Evolutionary conservation across 2,888 invertebrate species (phyloP).

Genomic region (Rhorus exstirpatorius): DNA sequence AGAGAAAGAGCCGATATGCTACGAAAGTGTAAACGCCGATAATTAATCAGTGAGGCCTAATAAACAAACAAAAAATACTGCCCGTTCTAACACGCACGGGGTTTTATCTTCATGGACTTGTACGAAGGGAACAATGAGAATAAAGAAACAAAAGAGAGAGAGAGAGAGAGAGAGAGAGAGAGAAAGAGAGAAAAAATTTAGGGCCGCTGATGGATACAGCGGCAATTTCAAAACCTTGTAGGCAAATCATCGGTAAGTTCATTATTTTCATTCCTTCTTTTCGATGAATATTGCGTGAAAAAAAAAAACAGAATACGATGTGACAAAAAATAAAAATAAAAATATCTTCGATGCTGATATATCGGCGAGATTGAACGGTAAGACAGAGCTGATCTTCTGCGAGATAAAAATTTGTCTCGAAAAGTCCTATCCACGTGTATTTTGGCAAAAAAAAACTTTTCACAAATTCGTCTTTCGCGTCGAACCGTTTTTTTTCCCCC

Average conservation of each 20-base stretch:
- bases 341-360: conserved; percentile 4
- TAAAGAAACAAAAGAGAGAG: conserved; percentile 42
- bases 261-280: conserved; percentile 70
- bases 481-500: neutral
- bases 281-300: neutral
- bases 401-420: neutral
- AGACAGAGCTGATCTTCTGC: neutral
- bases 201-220: conserved; percentile 76
- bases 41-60: conserved; percentile 28
- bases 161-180: conserved; percentile 40
- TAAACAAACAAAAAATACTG: conserved; percentile 29
- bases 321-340: neutral
- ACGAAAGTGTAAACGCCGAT: conserved; percentile 48
- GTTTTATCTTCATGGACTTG: conserved; percentile 73
- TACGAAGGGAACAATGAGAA: conserved; percentile 74
- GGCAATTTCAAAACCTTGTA: conserved; percentile 82
- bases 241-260: conserved; percentile 80
- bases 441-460: neutral
- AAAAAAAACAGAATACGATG: neutral
- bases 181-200: conserved; percentile 67
- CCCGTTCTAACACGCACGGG: conserved; percentile 54
- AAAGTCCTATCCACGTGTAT: neutral
- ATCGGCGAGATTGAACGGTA: neutral
- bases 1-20: conserved; percentile 35
- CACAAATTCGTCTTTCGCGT: too few species aligned